phyloP scores from a whole-genome alignment of 2,888 invertebrate genomes.

The Nemurella pictetii region DNA sequence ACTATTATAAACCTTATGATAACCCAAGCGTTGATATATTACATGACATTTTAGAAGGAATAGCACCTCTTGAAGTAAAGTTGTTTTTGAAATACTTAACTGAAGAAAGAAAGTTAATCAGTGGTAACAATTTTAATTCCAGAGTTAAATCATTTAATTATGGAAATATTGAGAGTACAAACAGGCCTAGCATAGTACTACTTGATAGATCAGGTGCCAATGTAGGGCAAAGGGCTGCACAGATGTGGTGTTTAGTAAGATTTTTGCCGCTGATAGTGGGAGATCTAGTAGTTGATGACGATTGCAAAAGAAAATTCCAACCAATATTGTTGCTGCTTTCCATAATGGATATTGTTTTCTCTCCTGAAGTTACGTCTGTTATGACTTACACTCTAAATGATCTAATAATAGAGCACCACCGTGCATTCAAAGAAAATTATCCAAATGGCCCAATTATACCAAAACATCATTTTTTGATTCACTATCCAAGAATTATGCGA shows the following conservation, averaged over 20 bases:
- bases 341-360: constrained; percentile 40
- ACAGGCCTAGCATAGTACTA: constrained; percentile 33
- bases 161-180: background rate
- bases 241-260: constrained; percentile 34
- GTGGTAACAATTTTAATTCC: background rate
- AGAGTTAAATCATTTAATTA: background rate
- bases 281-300: constrained; percentile 19
- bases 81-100: background rate
- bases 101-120: constrained; percentile 2
- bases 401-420: background rate
- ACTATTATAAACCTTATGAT: too few relatives aligned
- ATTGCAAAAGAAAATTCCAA: constrained; percentile 34
- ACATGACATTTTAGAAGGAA: too few relatives aligned
- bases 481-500: constrained; percentile 36
- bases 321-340: constrained; percentile 36
- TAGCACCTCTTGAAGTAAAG: too few relatives aligned
- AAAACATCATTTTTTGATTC: constrained; percentile 39
- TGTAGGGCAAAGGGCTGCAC: constrained; percentile 39
- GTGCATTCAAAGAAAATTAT: background rate
- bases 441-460: constrained; percentile 27
- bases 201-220: constrained; percentile 32
- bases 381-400: constrained; percentile 32
- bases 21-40: too few relatives aligned
- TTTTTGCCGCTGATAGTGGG: constrained; percentile 36
- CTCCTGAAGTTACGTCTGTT: constrained; percentile 34